Conservation (phyloP, 2,888 invertebrate genomes). For the Mycalesis mineus region DNA sequence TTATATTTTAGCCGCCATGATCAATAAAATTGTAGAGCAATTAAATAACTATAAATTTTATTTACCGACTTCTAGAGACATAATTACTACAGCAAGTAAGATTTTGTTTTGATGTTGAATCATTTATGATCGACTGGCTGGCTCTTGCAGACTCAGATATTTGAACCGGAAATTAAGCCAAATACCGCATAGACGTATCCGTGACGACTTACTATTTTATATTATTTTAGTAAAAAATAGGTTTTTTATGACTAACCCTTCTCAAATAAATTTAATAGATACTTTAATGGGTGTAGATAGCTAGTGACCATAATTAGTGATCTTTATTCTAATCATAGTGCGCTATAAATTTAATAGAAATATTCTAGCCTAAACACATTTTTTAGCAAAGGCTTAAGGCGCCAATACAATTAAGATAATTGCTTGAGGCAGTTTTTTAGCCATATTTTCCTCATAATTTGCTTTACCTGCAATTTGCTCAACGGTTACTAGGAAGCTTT, state of each 20-base stretch:
- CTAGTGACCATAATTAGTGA: no score
- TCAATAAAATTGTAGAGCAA: constrained; percentile 17
- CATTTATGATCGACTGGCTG: constrained; percentile 24
- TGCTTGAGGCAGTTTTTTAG: no score
- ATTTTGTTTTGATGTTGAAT: constrained; percentile 15
- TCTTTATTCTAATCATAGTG: no score
- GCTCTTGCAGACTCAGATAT: constrained; percentile 22
- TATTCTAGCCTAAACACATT: no score
- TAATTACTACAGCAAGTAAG: constrained; percentile 20
- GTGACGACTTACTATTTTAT: constrained; percentile 17
- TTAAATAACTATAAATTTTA: constrained; percentile 22
- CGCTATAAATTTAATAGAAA: no score
- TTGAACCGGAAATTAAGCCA: constrained; percentile 28
- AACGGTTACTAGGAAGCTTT: no score
- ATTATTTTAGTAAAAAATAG: constrained; percentile 6
- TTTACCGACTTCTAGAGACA: constrained; percentile 23
- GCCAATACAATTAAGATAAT: no score
- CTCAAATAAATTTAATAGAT: no score
- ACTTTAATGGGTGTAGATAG: no score
- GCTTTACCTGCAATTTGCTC: no score
- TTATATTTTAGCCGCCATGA: constrained; percentile 11
- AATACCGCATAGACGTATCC: constrained; percentile 17
- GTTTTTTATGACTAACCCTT: neutral
- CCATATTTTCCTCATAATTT: no score
- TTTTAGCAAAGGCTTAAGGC: no score